Evolutionary conservation across 2,888 invertebrate genomes (phyloP), one percentile per base, ranked within the genome.

Genomic region (Danaus chrysippus): DNA sequence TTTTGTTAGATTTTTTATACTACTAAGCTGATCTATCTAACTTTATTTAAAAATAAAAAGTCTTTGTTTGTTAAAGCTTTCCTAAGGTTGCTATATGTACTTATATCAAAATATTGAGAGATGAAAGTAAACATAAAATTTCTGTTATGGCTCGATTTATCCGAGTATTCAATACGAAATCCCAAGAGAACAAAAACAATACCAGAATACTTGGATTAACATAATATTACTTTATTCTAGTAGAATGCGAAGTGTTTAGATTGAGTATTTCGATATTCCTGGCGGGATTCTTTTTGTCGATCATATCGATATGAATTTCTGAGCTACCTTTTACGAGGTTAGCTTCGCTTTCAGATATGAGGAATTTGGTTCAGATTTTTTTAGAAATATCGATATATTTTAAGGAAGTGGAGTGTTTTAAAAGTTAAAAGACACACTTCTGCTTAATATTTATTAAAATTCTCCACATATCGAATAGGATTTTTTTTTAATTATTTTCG

Each of bases 191-290:
- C 10, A 49, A 49, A 49, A 49, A 49, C 49, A 49, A 49, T 49
- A 49, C 17, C 49, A 49, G 49, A 15, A 49, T 17, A 49, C 49
- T 49, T 49, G 17, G 17, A 49, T 49, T 49, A 49, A 49, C 49
- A 49, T 49, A 34, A 34, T 34, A 17, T 49, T 17, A 17, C n/a
- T 49, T 49, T 17, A 9, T 17, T 49, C 49, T 49, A 17, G 43
- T 43, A n/a, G 17, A 17, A 49, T n/a, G 46, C 46, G 46, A 46
- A 46, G 5, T 49, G 49, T 49, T 49, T 49, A 49, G 17, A 49
- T 49, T 49, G 49, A 49, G 17, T 49, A 49, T 17, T 49, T 49
- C 17, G 10, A 11, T 49, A 49, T 49, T 17, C 49, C n/a, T 17
- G 17, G 17, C 15, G 49, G 49, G 49, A 17, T 17, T 10, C 12